A percentile compares a stretch with the other conserved stretches of the same genome.
phyloP scores from a whole-genome alignment of 92 coral and sea anemone genomes.

The Paragorgia papillata region DNA sequence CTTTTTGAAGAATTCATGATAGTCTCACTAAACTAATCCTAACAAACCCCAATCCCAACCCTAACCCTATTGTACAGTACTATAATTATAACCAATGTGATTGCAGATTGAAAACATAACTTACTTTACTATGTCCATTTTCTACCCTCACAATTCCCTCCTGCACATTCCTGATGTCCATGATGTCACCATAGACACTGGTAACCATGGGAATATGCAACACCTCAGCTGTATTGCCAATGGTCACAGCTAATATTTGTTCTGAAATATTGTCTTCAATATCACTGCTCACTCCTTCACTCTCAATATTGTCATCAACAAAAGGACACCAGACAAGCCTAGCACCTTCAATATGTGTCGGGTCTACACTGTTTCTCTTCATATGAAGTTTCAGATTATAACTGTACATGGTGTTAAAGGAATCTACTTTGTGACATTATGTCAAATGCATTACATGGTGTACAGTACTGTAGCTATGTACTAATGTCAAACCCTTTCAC shows the following conservation, averaged over 20 bases:
- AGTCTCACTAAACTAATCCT: no score
- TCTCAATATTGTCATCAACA: conserved; percentile 71
- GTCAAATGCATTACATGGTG: no score
- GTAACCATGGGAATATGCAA: conserved; percentile 69
- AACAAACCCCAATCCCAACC: no score
- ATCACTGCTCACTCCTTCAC: conserved; percentile 39
- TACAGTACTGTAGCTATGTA: no score
- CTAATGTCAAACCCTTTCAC: no score
- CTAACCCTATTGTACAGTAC: no score
- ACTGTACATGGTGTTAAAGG: conserved; percentile 46
- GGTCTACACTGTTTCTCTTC: conserved; percentile 53
- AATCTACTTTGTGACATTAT: no score
- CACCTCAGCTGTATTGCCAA: conserved; percentile 67
- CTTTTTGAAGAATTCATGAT: no score
- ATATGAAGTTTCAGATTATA: conserved; percentile 77
- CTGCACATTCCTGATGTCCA: conserved; percentile 62
- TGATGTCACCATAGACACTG: conserved; percentile 59
- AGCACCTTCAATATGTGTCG: conserved; percentile 64
- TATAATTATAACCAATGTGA: no score
- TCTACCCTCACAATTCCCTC: conserved; percentile 10
- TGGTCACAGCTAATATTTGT: conserved; percentile 1
- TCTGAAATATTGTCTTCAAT: conserved; percentile 40
- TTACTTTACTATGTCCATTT: conserved; percentile 82
- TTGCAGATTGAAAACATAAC: not conserved
- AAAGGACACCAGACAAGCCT: conserved; percentile 89